These are phyloP conservation scores for Dendrocincla fuliginosa DNA, from an alignment of 2,797 vertebrate genomes.

Conservation along the genomic window DNA sequence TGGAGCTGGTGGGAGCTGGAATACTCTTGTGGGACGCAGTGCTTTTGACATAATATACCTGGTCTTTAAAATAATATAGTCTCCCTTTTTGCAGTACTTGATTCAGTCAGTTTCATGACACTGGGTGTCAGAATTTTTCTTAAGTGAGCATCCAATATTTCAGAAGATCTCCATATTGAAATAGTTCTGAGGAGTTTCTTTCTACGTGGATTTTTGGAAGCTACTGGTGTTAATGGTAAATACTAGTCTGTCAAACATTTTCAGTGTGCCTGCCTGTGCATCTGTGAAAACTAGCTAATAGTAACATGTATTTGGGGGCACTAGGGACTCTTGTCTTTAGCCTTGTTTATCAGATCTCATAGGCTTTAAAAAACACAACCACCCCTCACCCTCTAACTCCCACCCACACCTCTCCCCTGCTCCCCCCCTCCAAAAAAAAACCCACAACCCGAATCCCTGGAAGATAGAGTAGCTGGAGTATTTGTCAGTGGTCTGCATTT, in stretches of 20 bases:
- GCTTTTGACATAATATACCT: background rate
- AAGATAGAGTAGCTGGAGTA: background rate
- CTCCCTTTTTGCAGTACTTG: background rate
- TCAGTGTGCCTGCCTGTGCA: background rate
- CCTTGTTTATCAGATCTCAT: background rate
- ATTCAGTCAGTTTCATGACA: background rate
- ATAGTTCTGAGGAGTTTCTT: background rate
- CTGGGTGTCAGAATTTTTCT: background rate
- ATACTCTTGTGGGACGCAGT: background rate
- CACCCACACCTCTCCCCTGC: too few relatives aligned
- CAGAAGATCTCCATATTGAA: background rate
- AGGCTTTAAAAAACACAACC: background rate
- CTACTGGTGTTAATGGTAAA: background rate
- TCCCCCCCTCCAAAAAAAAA: background rate
- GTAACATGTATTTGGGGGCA: background rate
- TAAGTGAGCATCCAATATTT: rapidly evolving
- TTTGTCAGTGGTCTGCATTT: background rate
- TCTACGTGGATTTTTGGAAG: background rate
- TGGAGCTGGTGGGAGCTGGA: background rate
- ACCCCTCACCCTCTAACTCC: background rate
- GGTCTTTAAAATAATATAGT: background rate
- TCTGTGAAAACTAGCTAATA: background rate
- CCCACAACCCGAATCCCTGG: background rate
- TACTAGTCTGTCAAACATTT: background rate
- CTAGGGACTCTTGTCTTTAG: background rate